A percentile compares a stretch with the other conserved stretches of the same genome.
Evolutionary conservation across 2,113 vertebrate genomes (phyloP).

Genomic region (Cisticola juncidis): DNA sequence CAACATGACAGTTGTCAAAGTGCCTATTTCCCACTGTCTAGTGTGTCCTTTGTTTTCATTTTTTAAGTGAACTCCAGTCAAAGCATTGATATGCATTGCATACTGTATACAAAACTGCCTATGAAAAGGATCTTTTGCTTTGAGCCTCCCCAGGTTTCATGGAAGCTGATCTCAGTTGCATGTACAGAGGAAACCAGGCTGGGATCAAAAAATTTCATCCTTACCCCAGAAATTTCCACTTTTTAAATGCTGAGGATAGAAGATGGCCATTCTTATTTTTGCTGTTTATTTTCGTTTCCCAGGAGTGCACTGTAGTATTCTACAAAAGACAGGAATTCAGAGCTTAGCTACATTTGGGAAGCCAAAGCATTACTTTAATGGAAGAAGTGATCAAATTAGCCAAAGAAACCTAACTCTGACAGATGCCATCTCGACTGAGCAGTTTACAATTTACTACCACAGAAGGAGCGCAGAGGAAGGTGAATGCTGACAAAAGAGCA

Average conservation of each 20-base stretch:
- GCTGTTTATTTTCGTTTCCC: background rate
- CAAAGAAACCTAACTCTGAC: conserved; percentile 37
- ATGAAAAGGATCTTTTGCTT: background rate
- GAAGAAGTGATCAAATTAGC: conserved; percentile 59
- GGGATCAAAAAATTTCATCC: background rate
- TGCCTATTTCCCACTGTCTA: background rate
- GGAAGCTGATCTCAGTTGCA: background rate
- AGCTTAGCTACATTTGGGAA: conserved; percentile 1
- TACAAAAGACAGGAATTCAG: background rate
- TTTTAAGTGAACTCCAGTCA: conserved; percentile 1
- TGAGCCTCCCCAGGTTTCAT: background rate
- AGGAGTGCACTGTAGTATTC: background rate
- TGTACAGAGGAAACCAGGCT: background rate
- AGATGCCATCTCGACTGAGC: conserved; percentile 33
- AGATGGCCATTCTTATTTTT: background rate
- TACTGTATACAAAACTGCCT: background rate
- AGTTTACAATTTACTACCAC: conserved; percentile 49
- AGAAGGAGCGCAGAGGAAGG: conserved; percentile 12
- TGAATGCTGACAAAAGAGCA: conserved; percentile 58
- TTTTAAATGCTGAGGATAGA: background rate
- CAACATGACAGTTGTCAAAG: background rate
- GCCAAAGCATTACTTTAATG: conserved; percentile 30
- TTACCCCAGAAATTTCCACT: background rate
- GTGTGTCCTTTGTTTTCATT: background rate
- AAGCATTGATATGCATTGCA: background rate